Percentiles rank a stretch among this genome's conserved stretches.
Conservation (phyloP, 2,888 invertebrate genomes). For the Phyllotreta striolata region DNA sequence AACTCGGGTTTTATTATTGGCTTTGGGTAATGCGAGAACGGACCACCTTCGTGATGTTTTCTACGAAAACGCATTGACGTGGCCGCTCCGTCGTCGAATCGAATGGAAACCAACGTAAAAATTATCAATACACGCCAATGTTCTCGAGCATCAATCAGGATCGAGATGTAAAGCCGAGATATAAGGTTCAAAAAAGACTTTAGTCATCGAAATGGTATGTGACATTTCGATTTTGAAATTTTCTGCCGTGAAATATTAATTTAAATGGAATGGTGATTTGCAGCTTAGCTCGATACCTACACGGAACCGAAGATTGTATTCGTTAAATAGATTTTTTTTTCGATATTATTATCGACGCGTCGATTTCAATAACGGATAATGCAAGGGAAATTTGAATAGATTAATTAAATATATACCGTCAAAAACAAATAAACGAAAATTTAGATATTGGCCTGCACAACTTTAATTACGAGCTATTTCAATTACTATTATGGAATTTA, state of each 20-base stretch:
- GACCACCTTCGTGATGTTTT: slow-evolving; percentile 28
- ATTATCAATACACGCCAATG: too few relatives aligned
- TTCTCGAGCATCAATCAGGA: slow-evolving; percentile 2
- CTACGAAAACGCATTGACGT: neutral
- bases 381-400: too few relatives aligned
- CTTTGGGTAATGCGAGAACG: slow-evolving; percentile 8
- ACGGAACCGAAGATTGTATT: neutral
- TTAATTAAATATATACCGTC: too few relatives aligned
- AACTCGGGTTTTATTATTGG: slow-evolving; percentile 24
- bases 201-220: slow-evolving; percentile 22
- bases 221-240: slow-evolving; percentile 14
- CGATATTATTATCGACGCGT: too few relatives aligned
- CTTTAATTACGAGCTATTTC: too few relatives aligned
- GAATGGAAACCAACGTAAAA: neutral
- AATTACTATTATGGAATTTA: too few relatives aligned
- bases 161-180: slow-evolving; percentile 18
- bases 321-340: neutral
- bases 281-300: neutral
- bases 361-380: too few relatives aligned
- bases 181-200: slow-evolving; percentile 12
- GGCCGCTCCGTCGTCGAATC: neutral
- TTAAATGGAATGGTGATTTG: slow-evolving; percentile 12
- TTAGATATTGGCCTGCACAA: too few relatives aligned
- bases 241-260: slow-evolving; percentile 10
- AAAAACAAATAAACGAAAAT: too few relatives aligned